Conservation (phyloP, 2,888 invertebrate genomes). For the Gasteruption jaculator region DNA sequence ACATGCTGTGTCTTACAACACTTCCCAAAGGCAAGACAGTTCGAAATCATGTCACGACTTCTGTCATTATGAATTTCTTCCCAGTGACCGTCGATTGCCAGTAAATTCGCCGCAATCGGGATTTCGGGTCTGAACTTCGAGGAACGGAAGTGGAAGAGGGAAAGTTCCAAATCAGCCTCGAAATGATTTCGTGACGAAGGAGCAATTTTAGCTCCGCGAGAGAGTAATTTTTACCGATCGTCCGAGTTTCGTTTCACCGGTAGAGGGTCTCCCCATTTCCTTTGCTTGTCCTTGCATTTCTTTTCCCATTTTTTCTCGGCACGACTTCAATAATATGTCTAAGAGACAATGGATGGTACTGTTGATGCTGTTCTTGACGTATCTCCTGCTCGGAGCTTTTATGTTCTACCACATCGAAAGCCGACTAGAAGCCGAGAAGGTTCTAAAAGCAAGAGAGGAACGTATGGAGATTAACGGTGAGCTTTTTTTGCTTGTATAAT, state of each 20-base stretch:
- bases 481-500: slow-evolving; percentile 34
- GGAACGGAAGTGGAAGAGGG: no score
- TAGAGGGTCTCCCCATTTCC: not conserved
- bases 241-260: no score
- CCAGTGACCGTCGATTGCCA: no score
- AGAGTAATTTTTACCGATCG: not conserved
- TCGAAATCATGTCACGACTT: no score
- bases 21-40: no score
- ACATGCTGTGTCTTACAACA: no score
- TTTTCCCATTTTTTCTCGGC: slow-evolving; percentile 1
- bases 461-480: slow-evolving; percentile 70
- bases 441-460: slow-evolving; percentile 59
- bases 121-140: slow-evolving; percentile 12
- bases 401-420: slow-evolving; percentile 82
- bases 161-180: no score
- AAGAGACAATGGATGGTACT: slow-evolving; percentile 75
- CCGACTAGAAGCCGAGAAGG: slow-evolving; percentile 62
- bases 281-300: not conserved
- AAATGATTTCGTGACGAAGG: slow-evolving; percentile 35
- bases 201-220: slow-evolving; percentile 17
- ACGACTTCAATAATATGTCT: slow-evolving; percentile 58
- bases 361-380: slow-evolving; percentile 70
- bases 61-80: no score
- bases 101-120: no score
- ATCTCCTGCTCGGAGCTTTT: slow-evolving; percentile 77